Evolutionary conservation across 2,113 vertebrate genomes (phyloP), one percentile per base, ranked within the genome.

Genomic region (Smithornis capensis): DNA sequence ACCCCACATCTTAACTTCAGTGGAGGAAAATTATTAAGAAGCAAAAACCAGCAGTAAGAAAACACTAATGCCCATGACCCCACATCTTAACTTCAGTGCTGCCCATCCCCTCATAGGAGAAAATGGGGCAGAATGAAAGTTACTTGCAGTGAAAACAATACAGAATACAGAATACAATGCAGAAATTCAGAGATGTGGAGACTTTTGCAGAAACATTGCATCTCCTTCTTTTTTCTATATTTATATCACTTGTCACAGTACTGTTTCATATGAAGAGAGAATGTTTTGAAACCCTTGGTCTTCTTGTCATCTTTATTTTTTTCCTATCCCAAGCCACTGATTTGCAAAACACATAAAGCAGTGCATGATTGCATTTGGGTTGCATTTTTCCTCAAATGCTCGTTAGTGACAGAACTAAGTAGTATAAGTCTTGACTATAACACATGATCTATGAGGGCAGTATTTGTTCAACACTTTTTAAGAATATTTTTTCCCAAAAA

Each of bases 401-500:
- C 24, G 44, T 53, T 87, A 88, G 27, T 56, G 57, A 50, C 60
- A 87, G 37, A 82, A 77, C 1, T 53, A 83, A 68, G 1, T 74
- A 47, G 4, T 35, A 21, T 50, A 83, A 68, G 4, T 50, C 31
- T 90, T 60, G 62, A 5, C 8, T 27, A 24, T 27, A 50, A 57
- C 18, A 49, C 52, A 42, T 19, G 14, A 59, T 47, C 70, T 90
- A 65, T 67, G 14, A 67, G 7, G 67, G 4, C 5, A 74, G 44
- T 80, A 19, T 49, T 31, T 70, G n/a, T 22, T 31, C 50, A 17
- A 63, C 31, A 76, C 2, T 49, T 63, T 57, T 75, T 47, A 59
- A 24, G 25, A 71, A 50, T 14, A 19, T 19, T 56, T 78, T 55
- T 63, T 12, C 1, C 2, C 2, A 3, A 0, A 4, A 11, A 63